Percentiles rank a stretch among this genome's conserved stretches.
Evolutionary conservation across 2,888 invertebrate species (phyloP).

Genomic region (Pyrocoelia pectoralis): DNA sequence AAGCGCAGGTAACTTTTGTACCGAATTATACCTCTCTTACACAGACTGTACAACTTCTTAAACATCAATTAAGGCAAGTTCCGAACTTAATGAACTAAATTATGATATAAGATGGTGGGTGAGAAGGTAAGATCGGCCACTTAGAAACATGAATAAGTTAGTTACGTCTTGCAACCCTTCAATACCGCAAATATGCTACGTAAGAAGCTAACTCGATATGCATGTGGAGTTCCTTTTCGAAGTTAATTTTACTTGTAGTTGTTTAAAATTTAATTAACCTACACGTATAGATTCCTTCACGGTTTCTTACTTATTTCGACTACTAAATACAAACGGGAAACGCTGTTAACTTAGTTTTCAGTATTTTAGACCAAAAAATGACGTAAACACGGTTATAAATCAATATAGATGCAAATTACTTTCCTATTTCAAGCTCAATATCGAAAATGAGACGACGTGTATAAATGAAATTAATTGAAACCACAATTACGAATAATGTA

Average conservation of each 20-base stretch:
- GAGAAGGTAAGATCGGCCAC: constrained; percentile 44
- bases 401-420: too few relatives aligned
- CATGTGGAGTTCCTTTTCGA: constrained; percentile 23
- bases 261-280: constrained; percentile 24
- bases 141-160: constrained; percentile 50
- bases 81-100: constrained; percentile 53
- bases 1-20: constrained; percentile 14
- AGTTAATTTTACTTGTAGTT: constrained; percentile 29
- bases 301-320: background rate
- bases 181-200: constrained; percentile 33
- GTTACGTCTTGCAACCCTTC: constrained; percentile 39
- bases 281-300: constrained; percentile 14
- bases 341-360: too few relatives aligned
- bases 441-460: too few relatives aligned
- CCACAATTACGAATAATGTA: too few relatives aligned
- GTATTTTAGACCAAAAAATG: too few relatives aligned
- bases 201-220: constrained; percentile 35
- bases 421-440: too few relatives aligned
- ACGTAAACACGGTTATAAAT: too few relatives aligned
- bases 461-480: too few relatives aligned
- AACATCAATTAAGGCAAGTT: constrained; percentile 56
- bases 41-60: constrained; percentile 48
- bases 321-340: too few relatives aligned
- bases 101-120: constrained; percentile 51
- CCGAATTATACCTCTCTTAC: background rate